Conservation (phyloP, 2,797 vertebrate genomes). For the Semaprochilodus insignis region DNA sequence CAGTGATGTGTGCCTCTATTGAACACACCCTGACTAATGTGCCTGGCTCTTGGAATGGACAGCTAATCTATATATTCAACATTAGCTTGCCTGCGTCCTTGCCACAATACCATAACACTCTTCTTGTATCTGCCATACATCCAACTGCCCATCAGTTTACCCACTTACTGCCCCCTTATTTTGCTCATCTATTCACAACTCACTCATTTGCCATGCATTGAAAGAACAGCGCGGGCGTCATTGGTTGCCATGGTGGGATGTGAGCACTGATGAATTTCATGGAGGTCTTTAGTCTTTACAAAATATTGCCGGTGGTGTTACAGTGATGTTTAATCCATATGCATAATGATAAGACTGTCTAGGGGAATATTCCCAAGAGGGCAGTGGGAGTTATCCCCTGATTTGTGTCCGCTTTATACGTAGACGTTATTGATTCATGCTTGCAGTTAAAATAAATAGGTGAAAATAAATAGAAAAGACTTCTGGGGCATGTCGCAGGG, state of each 20-base stretch:
- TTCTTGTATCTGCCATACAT: neutral
- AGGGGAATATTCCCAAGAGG: neutral
- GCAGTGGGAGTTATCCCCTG: neutral
- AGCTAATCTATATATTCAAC: conserved; percentile 25
- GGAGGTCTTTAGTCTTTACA: conserved; percentile 23
- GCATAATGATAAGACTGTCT: neutral
- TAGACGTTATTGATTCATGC: conserved; percentile 13
- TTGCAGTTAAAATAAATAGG: neutral
- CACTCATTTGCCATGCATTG: conserved; percentile 13
- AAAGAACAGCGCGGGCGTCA: neutral
- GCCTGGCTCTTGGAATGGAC: neutral
- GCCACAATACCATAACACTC: neutral
- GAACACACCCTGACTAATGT: neutral
- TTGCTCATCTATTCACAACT: neutral
- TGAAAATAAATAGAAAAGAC: neutral
- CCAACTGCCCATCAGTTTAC: neutral
- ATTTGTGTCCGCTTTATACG: neutral
- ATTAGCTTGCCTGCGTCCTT: neutral
- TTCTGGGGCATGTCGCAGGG: neutral
- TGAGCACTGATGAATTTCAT: conserved; percentile 27
- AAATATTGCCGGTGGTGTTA: neutral
- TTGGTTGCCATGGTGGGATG: conserved; percentile 18
- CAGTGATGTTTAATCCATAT: conserved; percentile 43
- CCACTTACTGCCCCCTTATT: neutral
- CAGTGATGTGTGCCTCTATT: conserved; percentile 2